Evolutionary conservation across 92 coral and sea anemone genomes (phyloP).

Genomic region (Ricordea florida): DNA sequence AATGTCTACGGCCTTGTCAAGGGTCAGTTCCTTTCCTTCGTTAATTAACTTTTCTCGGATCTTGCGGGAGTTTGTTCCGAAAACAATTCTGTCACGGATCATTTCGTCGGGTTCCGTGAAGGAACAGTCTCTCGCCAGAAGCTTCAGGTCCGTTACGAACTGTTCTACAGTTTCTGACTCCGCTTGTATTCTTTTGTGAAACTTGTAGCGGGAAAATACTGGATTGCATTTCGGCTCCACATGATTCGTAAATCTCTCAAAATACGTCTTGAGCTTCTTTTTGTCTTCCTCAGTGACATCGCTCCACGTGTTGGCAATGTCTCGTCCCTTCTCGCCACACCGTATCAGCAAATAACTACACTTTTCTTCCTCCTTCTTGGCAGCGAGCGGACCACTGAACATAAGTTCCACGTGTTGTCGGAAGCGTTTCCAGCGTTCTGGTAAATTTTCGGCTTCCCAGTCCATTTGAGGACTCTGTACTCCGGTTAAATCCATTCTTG

Average conservation of each 20-base stretch:
- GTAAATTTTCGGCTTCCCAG: constrained; percentile 51
- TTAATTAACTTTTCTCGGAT: constrained; percentile 52
- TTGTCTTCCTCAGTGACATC: constrained; percentile 54
- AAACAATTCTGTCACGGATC: not conserved
- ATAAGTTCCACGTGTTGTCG: constrained; percentile 58
- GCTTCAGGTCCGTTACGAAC: constrained; percentile 54
- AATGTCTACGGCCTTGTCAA: constrained; percentile 58
- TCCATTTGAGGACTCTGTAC: constrained; percentile 48
- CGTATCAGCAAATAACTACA: constrained; percentile 53
- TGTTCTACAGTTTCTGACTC: constrained; percentile 35
- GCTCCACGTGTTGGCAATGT: constrained; percentile 52
- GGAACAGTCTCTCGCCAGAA: constrained; percentile 55
- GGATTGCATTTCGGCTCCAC: constrained; percentile 60
- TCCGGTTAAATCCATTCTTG: too few relatives aligned
- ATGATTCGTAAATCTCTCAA: constrained; percentile 50
- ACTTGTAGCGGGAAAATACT: constrained; percentile 61
- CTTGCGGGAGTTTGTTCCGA: constrained; percentile 41
- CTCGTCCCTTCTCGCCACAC: constrained; percentile 46
- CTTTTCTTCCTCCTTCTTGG: constrained; percentile 36
- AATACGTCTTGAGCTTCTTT: constrained; percentile 45
- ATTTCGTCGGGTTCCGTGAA: constrained; percentile 55
- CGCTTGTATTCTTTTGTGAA: constrained; percentile 38
- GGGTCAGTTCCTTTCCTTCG: constrained; percentile 30
- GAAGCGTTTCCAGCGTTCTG: constrained; percentile 54
- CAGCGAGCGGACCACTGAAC: constrained; percentile 47